Evolutionary conservation across 2,113 vertebrate genomes (phyloP).

Genomic region (Climacteris rufus): DNA sequence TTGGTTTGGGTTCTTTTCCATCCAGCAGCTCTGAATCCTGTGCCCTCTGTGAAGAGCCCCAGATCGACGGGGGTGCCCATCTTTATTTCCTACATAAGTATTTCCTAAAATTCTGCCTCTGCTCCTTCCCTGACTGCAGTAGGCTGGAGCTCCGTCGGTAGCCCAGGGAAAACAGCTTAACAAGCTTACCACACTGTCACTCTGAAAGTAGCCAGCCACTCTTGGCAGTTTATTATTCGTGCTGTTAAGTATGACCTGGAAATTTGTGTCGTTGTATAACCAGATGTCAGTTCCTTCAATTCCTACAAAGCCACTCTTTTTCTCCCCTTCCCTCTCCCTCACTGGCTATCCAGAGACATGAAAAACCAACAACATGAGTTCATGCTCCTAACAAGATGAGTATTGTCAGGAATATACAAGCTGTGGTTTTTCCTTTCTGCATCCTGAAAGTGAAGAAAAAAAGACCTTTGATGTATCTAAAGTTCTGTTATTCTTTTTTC

Average conservation of each 20-base stretch:
- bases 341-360: neutral
- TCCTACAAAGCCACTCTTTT: neutral
- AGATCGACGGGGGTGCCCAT: neutral
- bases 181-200: neutral
- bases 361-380: neutral
- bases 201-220: conserved; percentile 1
- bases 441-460: conserved; percentile 32
- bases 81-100: neutral
- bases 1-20: neutral
- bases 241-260: conserved; percentile 39
- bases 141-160: neutral
- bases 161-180: neutral
- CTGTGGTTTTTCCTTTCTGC: conserved; percentile 44
- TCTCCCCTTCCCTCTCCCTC: neutral
- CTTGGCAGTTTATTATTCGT: conserved; percentile 20
- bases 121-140: neutral
- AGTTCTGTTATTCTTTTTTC: conserved; percentile 6
- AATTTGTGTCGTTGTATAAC: conserved; percentile 8
- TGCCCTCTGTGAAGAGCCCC: neutral
- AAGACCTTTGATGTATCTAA: conserved; percentile 30
- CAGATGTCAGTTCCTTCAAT: conserved; percentile 11
- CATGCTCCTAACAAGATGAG: conserved; percentile 44
- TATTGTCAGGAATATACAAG: conserved; percentile 33
- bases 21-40: neutral
- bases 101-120: neutral